Percentiles rank a stretch among this genome's conserved stretches.
phyloP scores from a whole-genome alignment of 30 jellyfish, hydroid and myxozoan species.

The Morbakka virulenta region DNA sequence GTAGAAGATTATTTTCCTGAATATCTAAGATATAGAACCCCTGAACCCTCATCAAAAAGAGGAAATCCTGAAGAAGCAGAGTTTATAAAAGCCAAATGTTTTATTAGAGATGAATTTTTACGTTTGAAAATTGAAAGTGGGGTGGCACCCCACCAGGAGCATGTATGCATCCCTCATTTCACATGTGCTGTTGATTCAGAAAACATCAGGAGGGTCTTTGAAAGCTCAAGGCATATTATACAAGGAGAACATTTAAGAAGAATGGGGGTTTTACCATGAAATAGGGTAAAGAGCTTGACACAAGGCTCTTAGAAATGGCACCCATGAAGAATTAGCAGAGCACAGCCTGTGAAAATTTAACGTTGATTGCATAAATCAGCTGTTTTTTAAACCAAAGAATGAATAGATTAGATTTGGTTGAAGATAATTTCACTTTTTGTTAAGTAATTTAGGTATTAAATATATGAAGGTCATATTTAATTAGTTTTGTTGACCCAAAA shows the following conservation, averaged over 20 bases:
- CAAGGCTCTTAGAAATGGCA: too few relatives aligned
- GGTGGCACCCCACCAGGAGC: constrained; percentile 28
- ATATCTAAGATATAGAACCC: constrained; percentile 47
- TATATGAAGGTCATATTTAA: too few relatives aligned
- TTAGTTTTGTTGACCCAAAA: too few relatives aligned
- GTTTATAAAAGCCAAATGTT: constrained; percentile 78
- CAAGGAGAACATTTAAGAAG: constrained; percentile 86
- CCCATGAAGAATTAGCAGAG: too few relatives aligned
- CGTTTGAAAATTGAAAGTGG: constrained; percentile 48
- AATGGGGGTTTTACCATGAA: constrained; percentile 71
- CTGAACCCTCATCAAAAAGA: constrained; percentile 3
- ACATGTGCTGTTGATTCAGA: constrained; percentile 98
- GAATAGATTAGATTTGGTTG: too few relatives aligned
- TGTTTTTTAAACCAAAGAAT: too few relatives aligned
- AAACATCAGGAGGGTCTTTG: constrained; percentile 84
- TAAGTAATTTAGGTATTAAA: too few relatives aligned
- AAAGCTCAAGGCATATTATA: constrained; percentile 82
- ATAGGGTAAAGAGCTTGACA: too few relatives aligned
- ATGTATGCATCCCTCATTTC: constrained; percentile 90
- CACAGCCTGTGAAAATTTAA: too few relatives aligned
- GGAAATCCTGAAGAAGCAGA: constrained; percentile 57
- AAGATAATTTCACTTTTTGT: too few relatives aligned
- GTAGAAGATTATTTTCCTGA: constrained; percentile 86
- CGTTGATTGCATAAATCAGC: too few relatives aligned
- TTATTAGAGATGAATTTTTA: constrained; percentile 74